Percentiles rank a stretch among this genome's conserved stretches.
phyloP scores from a whole-genome alignment of 2,888 invertebrate genomes.

The Aspidiotus rigidus region DNA sequence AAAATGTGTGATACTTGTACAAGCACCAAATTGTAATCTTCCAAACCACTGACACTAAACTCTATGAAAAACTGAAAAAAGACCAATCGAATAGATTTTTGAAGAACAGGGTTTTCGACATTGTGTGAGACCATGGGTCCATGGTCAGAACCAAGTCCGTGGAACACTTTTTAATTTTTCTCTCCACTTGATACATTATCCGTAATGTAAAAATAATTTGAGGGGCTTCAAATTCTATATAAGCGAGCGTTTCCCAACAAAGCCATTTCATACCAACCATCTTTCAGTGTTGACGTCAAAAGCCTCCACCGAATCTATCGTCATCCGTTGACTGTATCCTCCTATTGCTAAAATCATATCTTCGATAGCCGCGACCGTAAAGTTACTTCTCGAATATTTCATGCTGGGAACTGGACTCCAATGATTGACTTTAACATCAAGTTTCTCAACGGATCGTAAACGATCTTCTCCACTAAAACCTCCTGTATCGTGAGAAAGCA shows the following conservation, averaged over 20 bases:
- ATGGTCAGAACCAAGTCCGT: too few relatives aligned
- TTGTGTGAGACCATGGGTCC: too few relatives aligned
- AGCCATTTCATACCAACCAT: constrained; percentile 48
- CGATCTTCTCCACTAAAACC: constrained; percentile 86
- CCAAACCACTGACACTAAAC: too few relatives aligned
- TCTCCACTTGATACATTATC: not conserved
- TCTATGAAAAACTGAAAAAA: too few relatives aligned
- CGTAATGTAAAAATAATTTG: constrained; percentile 8
- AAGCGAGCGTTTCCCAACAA: too few relatives aligned
- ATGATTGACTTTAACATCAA: constrained; percentile 63
- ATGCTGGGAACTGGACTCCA: constrained; percentile 81
- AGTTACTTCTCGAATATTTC: constrained; percentile 86
- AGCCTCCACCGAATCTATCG: constrained; percentile 87
- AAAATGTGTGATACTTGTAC: not conserved
- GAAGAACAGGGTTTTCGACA: too few relatives aligned
- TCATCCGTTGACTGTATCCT: constrained; percentile 87
- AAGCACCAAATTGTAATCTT: not conserved
- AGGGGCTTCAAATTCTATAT: too few relatives aligned
- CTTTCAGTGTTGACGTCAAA: constrained; percentile 74
- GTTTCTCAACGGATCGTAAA: constrained; percentile 82
- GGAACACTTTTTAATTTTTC: too few relatives aligned
- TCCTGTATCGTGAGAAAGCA: constrained; percentile 46
- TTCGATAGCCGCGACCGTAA: constrained; percentile 84
- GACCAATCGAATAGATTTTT: too few relatives aligned
- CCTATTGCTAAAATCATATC: constrained; percentile 91